phyloP scores from a whole-genome alignment of 2,113 vertebrate species.

The Leiothrix lutea region DNA sequence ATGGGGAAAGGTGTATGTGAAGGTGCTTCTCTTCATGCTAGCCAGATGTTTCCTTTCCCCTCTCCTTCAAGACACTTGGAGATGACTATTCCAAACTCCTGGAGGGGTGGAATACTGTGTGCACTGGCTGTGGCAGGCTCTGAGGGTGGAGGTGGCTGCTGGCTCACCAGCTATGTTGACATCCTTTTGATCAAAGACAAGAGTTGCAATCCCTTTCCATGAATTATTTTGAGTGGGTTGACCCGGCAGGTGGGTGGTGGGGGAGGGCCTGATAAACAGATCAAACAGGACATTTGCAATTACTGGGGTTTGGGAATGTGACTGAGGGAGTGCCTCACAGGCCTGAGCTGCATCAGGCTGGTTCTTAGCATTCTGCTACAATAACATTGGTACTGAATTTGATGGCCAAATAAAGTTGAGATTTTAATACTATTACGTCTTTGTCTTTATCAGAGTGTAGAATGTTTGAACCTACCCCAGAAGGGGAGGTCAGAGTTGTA shows the following conservation, averaged over 20 bases:
- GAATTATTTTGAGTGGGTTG: background rate
- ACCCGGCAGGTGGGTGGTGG: background rate
- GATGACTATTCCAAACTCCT: background rate
- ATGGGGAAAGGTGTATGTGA: background rate
- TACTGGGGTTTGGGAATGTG: conserved; percentile 12
- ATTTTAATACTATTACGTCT: conserved; percentile 70
- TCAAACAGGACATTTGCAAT: conserved; percentile 6
- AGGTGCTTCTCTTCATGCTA: background rate
- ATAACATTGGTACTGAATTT: conserved; percentile 81
- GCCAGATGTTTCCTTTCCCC: background rate
- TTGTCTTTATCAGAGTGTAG: background rate
- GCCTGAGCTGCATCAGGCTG: background rate
- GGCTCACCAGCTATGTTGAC: background rate
- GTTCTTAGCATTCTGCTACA: conserved; percentile 83
- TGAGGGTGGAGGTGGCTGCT: background rate
- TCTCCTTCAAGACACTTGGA: background rate
- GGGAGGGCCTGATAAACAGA: background rate
- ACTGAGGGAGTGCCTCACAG: background rate
- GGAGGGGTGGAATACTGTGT: background rate
- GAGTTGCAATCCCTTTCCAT: background rate
- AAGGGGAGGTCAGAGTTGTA: background rate
- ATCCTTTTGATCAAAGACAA: background rate
- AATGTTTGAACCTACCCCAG: background rate
- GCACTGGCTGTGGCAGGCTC: conserved; percentile 33
- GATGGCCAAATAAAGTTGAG: conserved; percentile 94